Conservation (phyloP, 2,113 vertebrate genomes). For the Poeciliopsis occidentalis region DNA sequence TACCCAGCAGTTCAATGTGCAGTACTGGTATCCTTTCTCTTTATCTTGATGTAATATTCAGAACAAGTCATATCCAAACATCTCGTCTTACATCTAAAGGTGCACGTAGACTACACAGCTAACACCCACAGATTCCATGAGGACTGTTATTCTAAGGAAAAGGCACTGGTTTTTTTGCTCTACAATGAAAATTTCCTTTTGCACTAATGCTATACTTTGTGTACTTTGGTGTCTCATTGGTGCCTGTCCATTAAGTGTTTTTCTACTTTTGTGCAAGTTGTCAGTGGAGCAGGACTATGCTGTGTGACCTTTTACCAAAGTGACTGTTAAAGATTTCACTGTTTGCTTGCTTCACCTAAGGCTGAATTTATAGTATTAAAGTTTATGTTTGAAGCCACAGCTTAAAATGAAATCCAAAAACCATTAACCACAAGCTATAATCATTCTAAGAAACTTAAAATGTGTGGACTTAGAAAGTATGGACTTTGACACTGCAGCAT, state of each 20-base stretch:
- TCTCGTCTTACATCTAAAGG: background rate
- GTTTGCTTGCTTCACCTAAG: slow-evolving; percentile 21
- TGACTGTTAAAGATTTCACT: slow-evolving; percentile 59
- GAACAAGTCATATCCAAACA: slow-evolving; percentile 28
- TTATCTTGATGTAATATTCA: slow-evolving; percentile 27
- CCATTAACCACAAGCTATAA: too few species aligned
- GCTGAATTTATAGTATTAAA: slow-evolving; percentile 39
- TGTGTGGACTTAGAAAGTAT: too few species aligned
- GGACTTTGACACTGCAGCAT: too few species aligned
- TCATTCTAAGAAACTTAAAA: too few species aligned
- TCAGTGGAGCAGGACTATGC: slow-evolving; percentile 25
- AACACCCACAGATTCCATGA: background rate
- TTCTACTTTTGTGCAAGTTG: slow-evolving; percentile 50
- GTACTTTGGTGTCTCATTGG: slow-evolving; percentile 33
- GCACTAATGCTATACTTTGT: slow-evolving; percentile 13
- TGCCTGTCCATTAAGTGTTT: slow-evolving; percentile 28
- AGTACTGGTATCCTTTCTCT: slow-evolving; percentile 49
- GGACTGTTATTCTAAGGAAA: too few species aligned
- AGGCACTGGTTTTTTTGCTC: slow-evolving; percentile 2
- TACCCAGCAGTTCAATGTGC: slow-evolving; percentile 17
- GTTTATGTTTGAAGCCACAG: background rate
- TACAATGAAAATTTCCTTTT: slow-evolving; percentile 13
- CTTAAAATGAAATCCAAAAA: background rate
- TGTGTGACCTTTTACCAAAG: slow-evolving; percentile 61
- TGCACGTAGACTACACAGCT: slow-evolving; percentile 11